Evolutionary conservation across 1,140 invertebrate genomes (phyloP), one percentile per base, ranked within the genome.

Genomic region (Sogatella furcifera): DNA sequence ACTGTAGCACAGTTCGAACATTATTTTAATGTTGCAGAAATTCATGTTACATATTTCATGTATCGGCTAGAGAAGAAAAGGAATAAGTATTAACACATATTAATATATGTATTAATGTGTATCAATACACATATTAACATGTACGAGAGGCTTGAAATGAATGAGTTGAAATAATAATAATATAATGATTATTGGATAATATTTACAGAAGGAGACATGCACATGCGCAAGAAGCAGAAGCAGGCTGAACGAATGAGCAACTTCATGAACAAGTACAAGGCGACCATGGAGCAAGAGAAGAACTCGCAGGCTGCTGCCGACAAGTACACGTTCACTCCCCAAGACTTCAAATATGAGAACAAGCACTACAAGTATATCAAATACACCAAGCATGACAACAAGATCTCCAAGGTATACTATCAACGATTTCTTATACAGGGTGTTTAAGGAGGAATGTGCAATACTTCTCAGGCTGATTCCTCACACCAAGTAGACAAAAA

Each of bases 321-420:
- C 63, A 71, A 69, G 67, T 77, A 85, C 69, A 85, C 83, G 31
- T 82, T 86, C 68, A 86, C 84, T 6, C 84, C 84, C 6, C 82
- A 85, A 66, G 85, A 88, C 70, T 86, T 88, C 71, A 88, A 86
- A 70, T 88, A 85, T 67, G 84, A 86, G 66, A 87, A 87, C 76
- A 86, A 88, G 72, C 85, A 87, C 72, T 88, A 87, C 73, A 86
- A 87, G 67, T 87, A 88, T 69, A 82, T 88, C 65, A 88, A 87
- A 71, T 88, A 87, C 69, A 84, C 82, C 19, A 85, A 86, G 68
- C 83, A 81, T 64, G 80, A 80, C 67, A 86, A 85, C 38, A 84
- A 85, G 67, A 81, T 80, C 65, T 79, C 78, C 66, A 86, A 87
- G 77, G 82, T 83, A 69, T 43, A 41, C 24, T 15, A n/a, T n/a